Base-by-base conservation (phyloP, 2,797 vertebrate species). In the Synaphobranchus kaupii region DNA sequence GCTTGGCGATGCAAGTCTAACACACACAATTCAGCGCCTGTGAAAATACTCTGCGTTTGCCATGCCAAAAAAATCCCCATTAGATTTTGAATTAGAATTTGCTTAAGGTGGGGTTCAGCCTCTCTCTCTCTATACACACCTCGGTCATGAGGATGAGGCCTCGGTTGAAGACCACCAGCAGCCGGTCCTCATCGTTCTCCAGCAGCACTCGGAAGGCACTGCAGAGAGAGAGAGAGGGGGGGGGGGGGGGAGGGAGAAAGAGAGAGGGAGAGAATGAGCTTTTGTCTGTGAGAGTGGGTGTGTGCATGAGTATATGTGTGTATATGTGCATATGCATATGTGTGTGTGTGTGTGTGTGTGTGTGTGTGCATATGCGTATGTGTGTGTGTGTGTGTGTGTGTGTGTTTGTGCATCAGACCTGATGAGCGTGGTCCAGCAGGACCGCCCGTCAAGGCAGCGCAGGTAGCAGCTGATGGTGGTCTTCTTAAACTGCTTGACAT, bases 371-470 rank as follows among this genome's bases (percentile, higher is more conserved):
- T 4, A n/a, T 34, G 85, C 2, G 73, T 20, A 52, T 60, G 86
- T 50, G 44, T 17, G 28, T 39, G 50, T 13, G 54, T 28, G 54
- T 3, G 63, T 28, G 10, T 3, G 15, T 10, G 66, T 71, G 63
- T 28, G 56, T 31, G 76, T n/a, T 68, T 82, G 48, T 7, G 39
- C 83, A 85, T 95, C 80, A 83, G 48, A 99, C 98, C 98, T 99
- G 97, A 99, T 99, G 94, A 99, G 98, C 0, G 98, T 99, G 82
- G 98, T 99, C 98, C 98, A 99, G 94, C 98, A 99, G 89, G 98
- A 99, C 83, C 98, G 98, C 4, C 98, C 98, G 8, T 99, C 98
- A 96, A 99, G 96, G 92, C 98, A 99, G 93, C 98, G 98, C 90
- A 99, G 96, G 91, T 99, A 99, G 94, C 98, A 99, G 96, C 97